Evolutionary conservation across 2,113 vertebrate genomes (phyloP), one percentile per base, ranked within the genome.

Genomic region (Seriola aureovittata): DNA sequence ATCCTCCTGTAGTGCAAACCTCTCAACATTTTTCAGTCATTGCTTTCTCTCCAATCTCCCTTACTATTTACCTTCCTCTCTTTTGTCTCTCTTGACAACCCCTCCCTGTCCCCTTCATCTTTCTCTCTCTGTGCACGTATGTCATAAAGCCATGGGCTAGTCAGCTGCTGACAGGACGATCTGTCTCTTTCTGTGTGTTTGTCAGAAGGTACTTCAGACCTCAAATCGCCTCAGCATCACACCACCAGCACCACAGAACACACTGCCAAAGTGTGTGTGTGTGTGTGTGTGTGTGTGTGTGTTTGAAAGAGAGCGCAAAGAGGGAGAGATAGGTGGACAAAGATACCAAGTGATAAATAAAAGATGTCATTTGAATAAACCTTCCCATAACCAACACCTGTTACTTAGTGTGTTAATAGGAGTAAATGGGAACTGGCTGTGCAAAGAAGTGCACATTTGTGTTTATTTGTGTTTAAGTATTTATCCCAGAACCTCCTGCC

Each of bases 341-440:
- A 48, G 42, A 50, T 23, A 54, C 38, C 29, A 73, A 42, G 29
- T 65, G 63, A 54, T 17, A 69, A 73, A 38, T 10, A 63, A 48
- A 75, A 76, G 1, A 58, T 34, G 16, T 25, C 0, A 81, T 85
- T 75, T 81, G 64, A 88, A 85, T 86, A 88, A 68, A 75, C 19
- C 46, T 19, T 66, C 34, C 16, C 13, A 76, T 55, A 77, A 85
- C 70, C 12, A 71, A 44, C 46, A 75, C 65, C 60, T 82, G 74
- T 75, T 84, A 78, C 67, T 86, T 50, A 42, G 38, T n/a, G 25
- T 52, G 76, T 74, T 91, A 90, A 88, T 91, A 55, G 36, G 50
- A 44, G 81, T 73, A 87, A 90, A 84, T 81, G 70, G 59, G 83
- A 84, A 89, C 82, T 84, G 82, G 60, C 63, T 72, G 76, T 91